Percentiles rank a stretch among this genome's conserved stretches.
phyloP scores from a whole-genome alignment of 2,888 invertebrate genomes.

The Spisula solida region DNA sequence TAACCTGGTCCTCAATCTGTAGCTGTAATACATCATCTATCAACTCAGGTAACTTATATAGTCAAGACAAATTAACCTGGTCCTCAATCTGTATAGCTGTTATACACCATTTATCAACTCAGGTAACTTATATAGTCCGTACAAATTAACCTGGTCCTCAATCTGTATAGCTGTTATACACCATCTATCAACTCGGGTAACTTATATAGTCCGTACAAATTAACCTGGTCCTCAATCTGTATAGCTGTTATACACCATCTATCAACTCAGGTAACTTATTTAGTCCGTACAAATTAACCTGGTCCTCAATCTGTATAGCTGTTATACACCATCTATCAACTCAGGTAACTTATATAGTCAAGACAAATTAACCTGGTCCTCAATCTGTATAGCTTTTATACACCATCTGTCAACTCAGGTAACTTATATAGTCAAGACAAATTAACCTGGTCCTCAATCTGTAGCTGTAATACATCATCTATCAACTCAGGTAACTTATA shows the following conservation, averaged over 20 bases:
- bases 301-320: constrained; percentile 97
- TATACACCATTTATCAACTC: constrained; percentile 98
- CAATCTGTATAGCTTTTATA: constrained; percentile 98
- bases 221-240: too few species aligned
- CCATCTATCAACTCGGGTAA: constrained; percentile 96
- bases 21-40: constrained; percentile 99
- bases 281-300: too few species aligned
- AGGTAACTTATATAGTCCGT: constrained; percentile 85
- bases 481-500: constrained; percentile 91
- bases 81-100: constrained; percentile 98
- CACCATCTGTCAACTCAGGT: constrained; percentile 98
- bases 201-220: not conserved
- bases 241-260: constrained; percentile 99
- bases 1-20: too few species aligned
- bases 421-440: not conserved
- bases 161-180: constrained; percentile 98
- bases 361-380: too few species aligned
- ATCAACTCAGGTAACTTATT: constrained; percentile 91
- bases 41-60: constrained; percentile 90
- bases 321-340: constrained; percentile 99
- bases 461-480: constrained; percentile 99
- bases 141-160: too few species aligned
- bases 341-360: constrained; percentile 87
- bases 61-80: too few species aligned
- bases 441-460: too few species aligned